These are phyloP conservation scores for Ptychoptera contaminata DNA, from an alignment of 2,888 invertebrate species.

Conservation along the genomic window DNA sequence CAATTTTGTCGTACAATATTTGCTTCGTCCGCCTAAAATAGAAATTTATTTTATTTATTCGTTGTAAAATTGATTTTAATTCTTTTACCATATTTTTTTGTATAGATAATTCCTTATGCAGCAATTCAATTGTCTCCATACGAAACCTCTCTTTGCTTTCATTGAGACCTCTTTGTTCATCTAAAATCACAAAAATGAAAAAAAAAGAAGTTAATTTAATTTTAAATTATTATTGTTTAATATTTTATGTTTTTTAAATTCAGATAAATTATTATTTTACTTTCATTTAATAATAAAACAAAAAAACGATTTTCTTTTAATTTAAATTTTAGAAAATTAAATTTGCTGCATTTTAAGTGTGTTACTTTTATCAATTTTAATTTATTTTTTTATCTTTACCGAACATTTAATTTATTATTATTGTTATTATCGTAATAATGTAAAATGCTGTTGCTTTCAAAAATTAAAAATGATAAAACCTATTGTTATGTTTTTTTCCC, in stretches of 20 bases:
- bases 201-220: conserved; percentile 1
- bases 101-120: conserved; percentile 3
- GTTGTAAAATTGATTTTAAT: background rate
- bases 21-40: conserved; percentile 4
- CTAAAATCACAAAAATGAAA: background rate
- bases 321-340: too few species aligned
- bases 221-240: background rate
- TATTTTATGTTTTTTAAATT: background rate
- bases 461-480: too few species aligned
- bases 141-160: conserved; percentile 7
- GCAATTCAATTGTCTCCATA: conserved; percentile 7
- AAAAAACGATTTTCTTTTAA: too few species aligned
- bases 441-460: too few species aligned
- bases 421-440: too few species aligned
- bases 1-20: background rate
- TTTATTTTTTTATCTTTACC: too few species aligned
- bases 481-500: too few species aligned
- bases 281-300: too few species aligned
- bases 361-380: background rate
- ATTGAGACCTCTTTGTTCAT: conserved; percentile 6
- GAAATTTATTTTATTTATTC: background rate
- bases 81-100: conserved; percentile 5
- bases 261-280: too few species aligned
- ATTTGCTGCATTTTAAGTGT: background rate
- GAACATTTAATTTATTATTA: too few species aligned